Conservation (phyloP, 2,113 vertebrate genomes). For the Haliaeetus leucogaster region DNA sequence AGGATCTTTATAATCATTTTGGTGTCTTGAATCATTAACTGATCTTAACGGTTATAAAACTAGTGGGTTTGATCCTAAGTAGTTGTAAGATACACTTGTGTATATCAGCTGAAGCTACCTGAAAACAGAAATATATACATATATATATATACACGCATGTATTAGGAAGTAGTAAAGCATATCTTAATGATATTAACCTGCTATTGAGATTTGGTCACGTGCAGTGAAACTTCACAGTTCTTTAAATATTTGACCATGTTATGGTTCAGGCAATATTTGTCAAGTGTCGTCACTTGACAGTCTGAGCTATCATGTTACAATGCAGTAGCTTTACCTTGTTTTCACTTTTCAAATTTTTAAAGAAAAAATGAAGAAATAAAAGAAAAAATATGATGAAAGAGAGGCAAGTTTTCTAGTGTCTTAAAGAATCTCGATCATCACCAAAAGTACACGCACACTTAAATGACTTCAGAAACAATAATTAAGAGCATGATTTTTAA, state of each 20-base stretch:
- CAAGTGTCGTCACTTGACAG: not conserved
- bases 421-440: not conserved
- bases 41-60: not conserved
- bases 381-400: accelerated
- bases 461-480: not conserved
- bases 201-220: accelerated
- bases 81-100: not conserved
- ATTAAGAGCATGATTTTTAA: not conserved
- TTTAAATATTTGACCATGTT: not conserved
- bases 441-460: accelerated
- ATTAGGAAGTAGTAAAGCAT: not conserved
- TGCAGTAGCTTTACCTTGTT: not conserved
- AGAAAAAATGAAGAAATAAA: not conserved
- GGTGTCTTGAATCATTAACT: not conserved
- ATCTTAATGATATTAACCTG: not conserved
- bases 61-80: not conserved
- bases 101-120: not conserved
- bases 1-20: not conserved
- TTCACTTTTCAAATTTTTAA: not conserved
- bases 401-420: accelerated
- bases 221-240: not conserved
- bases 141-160: accelerated
- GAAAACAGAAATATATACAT: not conserved
- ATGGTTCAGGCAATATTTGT: not conserved
- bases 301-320: not conserved